Evolutionary conservation across 2,113 vertebrate species (phyloP), one percentile per base, ranked within the genome.

Genomic region (Apodemus sylvaticus): DNA sequence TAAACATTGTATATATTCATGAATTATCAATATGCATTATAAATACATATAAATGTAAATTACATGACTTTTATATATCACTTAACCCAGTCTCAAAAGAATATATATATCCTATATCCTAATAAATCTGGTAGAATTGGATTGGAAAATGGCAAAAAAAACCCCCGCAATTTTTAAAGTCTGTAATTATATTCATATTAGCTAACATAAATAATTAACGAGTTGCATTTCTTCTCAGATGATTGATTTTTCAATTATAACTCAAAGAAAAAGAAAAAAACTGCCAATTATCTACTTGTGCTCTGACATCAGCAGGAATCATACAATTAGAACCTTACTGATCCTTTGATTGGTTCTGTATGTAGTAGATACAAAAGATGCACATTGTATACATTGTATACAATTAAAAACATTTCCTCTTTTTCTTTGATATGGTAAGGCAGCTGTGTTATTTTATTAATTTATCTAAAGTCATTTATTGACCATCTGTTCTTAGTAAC

Each of bases 361-460:
- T 39, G 31, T 89, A 93, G 53, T 51, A 95, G 60, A 94, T 74
- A 39, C n/a, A 31, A 66, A 91, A 91, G 51, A 92, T 55, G 53
- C 26, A 73, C 39, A 53, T 76, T 93, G 36, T 83, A 74, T 92
- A 73, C 39, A 53, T 76, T 93, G 36, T 83, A 74, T 92, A 93
- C 55, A 89, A 89, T 73, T 86, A 51, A 96, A 96, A 96, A 82
- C 1, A 86, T 82, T 96, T 94, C 70, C 16, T 70, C 13, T 77
- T 93, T 14, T 45, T 86, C 68, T 94, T 96, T 98, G 36, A 86
- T 68, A 89, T 79, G 91, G 36, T 31, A 89, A 74, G 14, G 60
- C 66, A 92, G n/a, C 64, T 74, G 94, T 24, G n/a, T 78, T 91
- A 87, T 94, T 96, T 93, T 7, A 87, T 91, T 96, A 89, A 96